Evolutionary conservation across 2,888 invertebrate genomes (phyloP), one percentile per base, ranked within the genome.

Genomic region (Chymomyza procnemis): DNA sequence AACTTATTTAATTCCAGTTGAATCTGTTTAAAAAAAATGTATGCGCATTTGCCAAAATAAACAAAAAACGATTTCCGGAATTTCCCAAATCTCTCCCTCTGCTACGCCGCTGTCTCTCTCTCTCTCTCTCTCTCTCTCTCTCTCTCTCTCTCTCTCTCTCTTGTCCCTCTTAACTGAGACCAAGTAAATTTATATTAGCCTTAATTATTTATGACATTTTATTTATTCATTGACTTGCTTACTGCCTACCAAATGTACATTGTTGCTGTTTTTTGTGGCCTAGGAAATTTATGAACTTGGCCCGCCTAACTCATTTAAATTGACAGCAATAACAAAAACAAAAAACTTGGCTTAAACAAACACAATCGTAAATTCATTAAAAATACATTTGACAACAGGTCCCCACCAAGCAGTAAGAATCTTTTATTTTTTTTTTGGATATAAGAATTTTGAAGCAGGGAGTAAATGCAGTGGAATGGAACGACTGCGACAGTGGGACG

Each of bases 331-430:
- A 65, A 62, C 55, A 21, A 54, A 34, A 41, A 65, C 59, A 62
- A 61, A 61, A 21, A 46, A 46, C 21, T 18, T 47, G 14, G 48
- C 66, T 34, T 60, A 67, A 62, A 56, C 60, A 63, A 67, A 78
- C 56, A 65, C 62, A 69, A 79, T 82, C 77, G 69, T 79, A 69
- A 78, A 73, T 68, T 80, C 80, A 78, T 83, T 67, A 83, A 77
- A 75, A 83, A 78, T 74, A 67, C 76, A 75, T 75, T 75, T 69
- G 66, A 65, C 65, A 72, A 54, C 62, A 69, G 56, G 63, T 65
- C 12, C 34, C 34, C 6, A 4, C 34, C 9, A 41, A 41, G 34
- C 34, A 9, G 12, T 41, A 41, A 12, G 34, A 26, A 26, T 26
- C 26, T 12, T 12, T 12, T 12, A 3, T 41, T 41, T 41, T 41